Evolutionary conservation across 2,113 vertebrate genomes (phyloP).

Genomic region (Nibea albiflora): DNA sequence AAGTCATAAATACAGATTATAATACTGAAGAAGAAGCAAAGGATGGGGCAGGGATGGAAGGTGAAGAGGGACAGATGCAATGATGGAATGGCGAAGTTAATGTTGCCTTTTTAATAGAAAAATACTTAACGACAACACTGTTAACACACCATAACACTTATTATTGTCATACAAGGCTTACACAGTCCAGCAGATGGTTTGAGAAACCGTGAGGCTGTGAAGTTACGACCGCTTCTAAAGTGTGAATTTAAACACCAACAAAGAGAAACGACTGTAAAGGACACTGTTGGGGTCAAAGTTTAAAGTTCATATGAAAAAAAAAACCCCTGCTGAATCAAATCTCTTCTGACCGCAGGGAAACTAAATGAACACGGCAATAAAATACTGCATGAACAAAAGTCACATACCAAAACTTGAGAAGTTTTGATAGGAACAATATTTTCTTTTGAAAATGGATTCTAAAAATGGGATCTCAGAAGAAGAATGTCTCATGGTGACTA

Average conservation of each 20-base stretch:
- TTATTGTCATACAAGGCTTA: not conserved
- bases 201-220: not conserved
- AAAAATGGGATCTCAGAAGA: not conserved
- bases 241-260: not conserved
- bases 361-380: not conserved
- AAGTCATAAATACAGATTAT: not conserved
- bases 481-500: not conserved
- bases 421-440: not conserved
- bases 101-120: constrained; percentile 23
- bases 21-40: not conserved
- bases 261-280: constrained; percentile 9
- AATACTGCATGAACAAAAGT: not conserved
- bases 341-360: constrained; percentile 3
- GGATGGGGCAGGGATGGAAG: not conserved
- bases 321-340: not conserved
- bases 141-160: not conserved
- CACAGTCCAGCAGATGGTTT: not conserved
- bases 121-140: not conserved
- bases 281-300: not conserved
- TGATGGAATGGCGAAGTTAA: not conserved
- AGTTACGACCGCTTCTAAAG: not conserved
- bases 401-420: not conserved
- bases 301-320: constrained; percentile 25
- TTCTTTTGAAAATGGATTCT: not conserved
- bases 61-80: too few species aligned